Base-by-base conservation (phyloP, 2,797 vertebrate species). In the Microhierax caerulescens region DNA sequence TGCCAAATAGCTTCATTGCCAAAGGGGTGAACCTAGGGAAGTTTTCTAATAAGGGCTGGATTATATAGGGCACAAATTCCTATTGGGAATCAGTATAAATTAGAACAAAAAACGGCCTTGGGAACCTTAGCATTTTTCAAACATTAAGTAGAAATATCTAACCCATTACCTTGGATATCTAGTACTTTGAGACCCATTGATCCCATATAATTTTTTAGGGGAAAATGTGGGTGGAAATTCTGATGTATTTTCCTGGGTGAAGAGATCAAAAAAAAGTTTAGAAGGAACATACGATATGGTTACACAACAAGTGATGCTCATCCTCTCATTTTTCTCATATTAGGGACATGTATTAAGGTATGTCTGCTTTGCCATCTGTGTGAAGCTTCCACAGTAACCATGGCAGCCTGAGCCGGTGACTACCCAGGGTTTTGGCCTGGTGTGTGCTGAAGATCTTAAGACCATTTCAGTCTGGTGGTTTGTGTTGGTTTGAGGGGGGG, bases 291-390 rank as follows among this genome's bases (percentile, higher is more conserved):
- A 4, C 14, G 7, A 3, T 53, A 21, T 12, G 12, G 7, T 41
- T 24, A 64, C 24, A 17, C 18, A 20, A 4, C 11, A 81, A 13
- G 3, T 59, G 43, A n/a, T 27, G 9, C 10, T 59, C 39, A 6
- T 3, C 1, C 6, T 39, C 25, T 36, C 32, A 2, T 9, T 56
- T 85, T 64, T 30, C 11, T n/a, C 7, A 8, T 7, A 13, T 21
- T 64, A 68, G n/a, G 11, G 36, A 37, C 1, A 2, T 2, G 12
- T 20, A 5, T 11, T 34, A 20, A 13, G 7, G 2, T 60, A 5
- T 11, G 7, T 39, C 24, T 85, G n/a, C 47, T 82, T 47, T 60
- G 45, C 36, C 23, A 5, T 32, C 10, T 28, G 20, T 7, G 5
- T 22, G n/a, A 50, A 25, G 10, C 36, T 48, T 9, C 5, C 10